Evolutionary conservation across 1,140 invertebrate genomes (phyloP), one percentile per base, ranked within the genome.

Genomic region (Pemphigus obesinymphae): DNA sequence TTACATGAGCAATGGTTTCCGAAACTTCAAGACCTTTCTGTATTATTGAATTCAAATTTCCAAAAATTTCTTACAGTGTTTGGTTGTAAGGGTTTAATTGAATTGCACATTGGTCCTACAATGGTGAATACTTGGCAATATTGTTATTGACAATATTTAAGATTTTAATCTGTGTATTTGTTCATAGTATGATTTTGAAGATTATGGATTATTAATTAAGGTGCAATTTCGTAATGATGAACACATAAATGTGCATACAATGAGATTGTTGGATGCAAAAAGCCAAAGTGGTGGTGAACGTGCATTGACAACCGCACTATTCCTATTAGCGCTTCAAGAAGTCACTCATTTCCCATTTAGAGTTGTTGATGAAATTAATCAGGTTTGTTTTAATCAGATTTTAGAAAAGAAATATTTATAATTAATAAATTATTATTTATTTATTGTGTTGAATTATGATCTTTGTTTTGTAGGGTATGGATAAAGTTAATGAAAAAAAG

Each of bases 321-420:
- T 96, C 86, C 93, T 98, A 87, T 89, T 99, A 84, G 89, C 96
- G 0, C 88, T 99, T 63, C 97, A 99, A 87, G 91, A 94, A 85
- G 87, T 96, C 15, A 92, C 92, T 2, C 90, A 88, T 80, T 96
- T 96, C 43, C 97, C 97, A 0, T 99, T 99, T 87, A 90, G 94
- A 85, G 96, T 95, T 87, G 96, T 98, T 0, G 97, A 99, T 88
- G 97, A 99, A 89, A 98, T 99, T 81, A 99, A 99, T 89, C 97
- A 94, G 88, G 92, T 78, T 48, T 5, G 23, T n/a, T n/a, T n/a
- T 73, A 20, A 3, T 63, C 15, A 11, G 7, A 26, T 20, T 72
- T 29, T 40, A 26, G 26, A 15, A 26, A 43, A 15, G 7, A 20
- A 34, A 31, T 3, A 26, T 23, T 55, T 23, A 70, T 23, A 6